A percentile compares a stretch with the other conserved stretches of the same genome.
These are phyloP conservation scores for Apis mellifera DNA, from an alignment of 1,140 invertebrate genomes.

Conservation along the genomic window Amel_HAv3.1 CM009939.2:8873501-8874000, in stretches of 20 bases:
- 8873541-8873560: conserved; percentile 9
- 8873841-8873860: too few relatives aligned
- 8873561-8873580: conserved; percentile 3
- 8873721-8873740: not conserved
- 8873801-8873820: too few relatives aligned
- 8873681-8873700: not conserved
- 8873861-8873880: too few relatives aligned
- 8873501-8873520: not conserved
- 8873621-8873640: not conserved
- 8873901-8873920: not conserved
- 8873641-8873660: not conserved
- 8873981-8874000: conserved; percentile 42
- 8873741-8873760: too few relatives aligned
- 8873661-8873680: too few relatives aligned
- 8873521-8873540: not conserved
- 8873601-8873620: not conserved
- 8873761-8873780: not conserved
- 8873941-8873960: not conserved
- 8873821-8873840: too few relatives aligned
- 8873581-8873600: conserved; percentile 30
- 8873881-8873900: not conserved
- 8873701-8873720: not conserved
- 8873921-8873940: not conserved
- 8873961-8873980: not conserved
- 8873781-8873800: not conserved